Conservation (phyloP, 2,888 invertebrate genomes). For the Crocallis elinguaria region DNA sequence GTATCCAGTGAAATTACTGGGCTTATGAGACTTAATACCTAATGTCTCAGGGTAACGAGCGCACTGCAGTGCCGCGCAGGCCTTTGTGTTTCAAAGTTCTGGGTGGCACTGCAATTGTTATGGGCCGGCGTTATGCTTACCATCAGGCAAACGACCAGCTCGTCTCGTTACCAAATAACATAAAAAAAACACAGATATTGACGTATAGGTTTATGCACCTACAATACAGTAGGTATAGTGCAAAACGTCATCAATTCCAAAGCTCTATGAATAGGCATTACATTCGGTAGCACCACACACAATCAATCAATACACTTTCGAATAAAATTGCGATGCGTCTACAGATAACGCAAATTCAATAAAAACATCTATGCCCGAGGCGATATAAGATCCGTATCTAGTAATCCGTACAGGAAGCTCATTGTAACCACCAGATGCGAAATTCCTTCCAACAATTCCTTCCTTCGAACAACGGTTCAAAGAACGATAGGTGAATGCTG, state of each 20-base stretch:
- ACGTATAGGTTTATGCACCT: too few species aligned
- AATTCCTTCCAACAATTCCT: slow-evolving; percentile 61
- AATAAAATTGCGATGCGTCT: slow-evolving; percentile 53
- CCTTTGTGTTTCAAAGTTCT: too few species aligned
- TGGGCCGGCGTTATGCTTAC: too few species aligned
- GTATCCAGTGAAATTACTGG: too few species aligned
- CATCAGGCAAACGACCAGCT: too few species aligned
- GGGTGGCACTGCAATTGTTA: too few species aligned
- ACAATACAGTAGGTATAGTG: neutral
- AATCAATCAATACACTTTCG: slow-evolving; percentile 53
- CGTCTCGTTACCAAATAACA: too few species aligned
- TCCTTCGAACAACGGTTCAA: slow-evolving; percentile 49
- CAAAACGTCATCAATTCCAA: slow-evolving; percentile 10
- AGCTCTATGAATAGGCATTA: slow-evolving; percentile 32
- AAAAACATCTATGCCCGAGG: slow-evolving; percentile 63
- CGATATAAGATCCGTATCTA: slow-evolving; percentile 76
- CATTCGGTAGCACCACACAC: slow-evolving; percentile 31
- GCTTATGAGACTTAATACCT: too few species aligned
- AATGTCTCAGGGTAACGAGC: too few species aligned
- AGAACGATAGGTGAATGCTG: slow-evolving; percentile 50
- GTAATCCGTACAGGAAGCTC: slow-evolving; percentile 81
- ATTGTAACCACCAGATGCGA: slow-evolving; percentile 81
- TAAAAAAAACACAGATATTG: too few species aligned
- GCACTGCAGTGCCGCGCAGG: too few species aligned
- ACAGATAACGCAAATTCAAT: slow-evolving; percentile 63